A percentile compares a stretch with the other conserved stretches of the same genome.
Conservation (phyloP, 2,797 vertebrate genomes). For the Lagodon rhomboides region DNA sequence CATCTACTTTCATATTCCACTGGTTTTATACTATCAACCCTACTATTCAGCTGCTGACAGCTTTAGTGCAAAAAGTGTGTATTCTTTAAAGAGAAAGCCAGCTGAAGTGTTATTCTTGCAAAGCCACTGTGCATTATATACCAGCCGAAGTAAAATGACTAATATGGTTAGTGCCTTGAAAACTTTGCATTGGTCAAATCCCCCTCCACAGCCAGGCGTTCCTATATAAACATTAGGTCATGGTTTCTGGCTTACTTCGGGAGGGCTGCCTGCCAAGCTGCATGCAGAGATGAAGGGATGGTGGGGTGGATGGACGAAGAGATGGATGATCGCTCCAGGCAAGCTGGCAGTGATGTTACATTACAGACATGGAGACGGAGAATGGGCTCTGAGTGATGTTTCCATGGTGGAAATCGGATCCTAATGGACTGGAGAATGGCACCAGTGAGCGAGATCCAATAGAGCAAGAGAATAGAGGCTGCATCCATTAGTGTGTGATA, state of each 20-base stretch:
- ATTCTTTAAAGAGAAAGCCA: conserved; percentile 7
- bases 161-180: conserved; percentile 19
- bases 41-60: conserved; percentile 10
- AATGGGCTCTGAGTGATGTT: conserved; percentile 65
- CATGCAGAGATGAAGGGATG: conserved; percentile 53
- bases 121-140: conserved; percentile 10
- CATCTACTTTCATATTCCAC: conserved; percentile 3
- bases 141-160: conserved; percentile 15
- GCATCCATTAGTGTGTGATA: conserved; percentile 50
- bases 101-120: conserved; percentile 15
- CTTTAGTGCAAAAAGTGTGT: conserved; percentile 3
- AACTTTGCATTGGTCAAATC: conserved; percentile 19
- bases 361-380: conserved; percentile 53
- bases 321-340: conserved; percentile 51
- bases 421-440: conserved; percentile 66
- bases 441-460: conserved; percentile 54
- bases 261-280: conserved; percentile 48
- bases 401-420: conserved; percentile 66
- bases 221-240: conserved; percentile 63
- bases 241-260: conserved; percentile 50
- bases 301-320: conserved; percentile 36
- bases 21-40: neutral
- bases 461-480: conserved; percentile 28
- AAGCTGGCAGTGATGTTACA: conserved; percentile 51
- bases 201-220: conserved; percentile 38